Conservation (phyloP, 2,888 invertebrate genomes). For the Geophilus truncorum region DNA sequence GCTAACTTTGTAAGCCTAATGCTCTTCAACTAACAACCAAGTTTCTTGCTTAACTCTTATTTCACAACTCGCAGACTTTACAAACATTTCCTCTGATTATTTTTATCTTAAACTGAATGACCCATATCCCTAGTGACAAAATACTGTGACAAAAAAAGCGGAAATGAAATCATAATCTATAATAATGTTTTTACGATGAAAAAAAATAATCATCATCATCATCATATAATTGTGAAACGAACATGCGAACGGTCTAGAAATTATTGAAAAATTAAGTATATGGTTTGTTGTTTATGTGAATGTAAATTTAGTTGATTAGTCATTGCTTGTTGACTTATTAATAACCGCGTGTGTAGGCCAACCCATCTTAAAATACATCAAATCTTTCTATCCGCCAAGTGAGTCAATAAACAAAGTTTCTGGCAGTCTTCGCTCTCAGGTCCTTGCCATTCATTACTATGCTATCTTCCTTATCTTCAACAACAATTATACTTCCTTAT, state of each 20-base stretch:
- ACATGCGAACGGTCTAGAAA: background rate
- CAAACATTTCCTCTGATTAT: background rate
- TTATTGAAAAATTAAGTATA: background rate
- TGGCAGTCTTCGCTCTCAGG: conserved; percentile 9
- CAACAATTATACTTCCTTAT: background rate
- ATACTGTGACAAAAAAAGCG: background rate
- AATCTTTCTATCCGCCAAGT: conserved; percentile 15
- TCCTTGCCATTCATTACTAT: conserved; percentile 22
- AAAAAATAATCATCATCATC: too few species aligned
- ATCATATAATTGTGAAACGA: background rate
- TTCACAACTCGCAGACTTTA: background rate
- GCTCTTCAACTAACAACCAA: too few species aligned
- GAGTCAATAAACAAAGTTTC: conserved; percentile 25
- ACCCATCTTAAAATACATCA: conserved; percentile 21
- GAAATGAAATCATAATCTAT: background rate
- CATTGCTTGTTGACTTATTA: conserved; percentile 22
- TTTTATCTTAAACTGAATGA: background rate
- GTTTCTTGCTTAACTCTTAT: background rate
- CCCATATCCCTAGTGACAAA: background rate
- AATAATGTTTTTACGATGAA: background rate
- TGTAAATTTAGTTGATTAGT: conserved; percentile 25
- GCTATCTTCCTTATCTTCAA: background rate
- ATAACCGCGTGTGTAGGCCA: conserved; percentile 18
- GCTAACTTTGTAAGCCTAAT: too few species aligned
- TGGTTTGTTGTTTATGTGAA: conserved; percentile 3